Base-by-base conservation (phyloP, 2,113 vertebrate genomes). In the Istiophorus platypterus region DNA sequence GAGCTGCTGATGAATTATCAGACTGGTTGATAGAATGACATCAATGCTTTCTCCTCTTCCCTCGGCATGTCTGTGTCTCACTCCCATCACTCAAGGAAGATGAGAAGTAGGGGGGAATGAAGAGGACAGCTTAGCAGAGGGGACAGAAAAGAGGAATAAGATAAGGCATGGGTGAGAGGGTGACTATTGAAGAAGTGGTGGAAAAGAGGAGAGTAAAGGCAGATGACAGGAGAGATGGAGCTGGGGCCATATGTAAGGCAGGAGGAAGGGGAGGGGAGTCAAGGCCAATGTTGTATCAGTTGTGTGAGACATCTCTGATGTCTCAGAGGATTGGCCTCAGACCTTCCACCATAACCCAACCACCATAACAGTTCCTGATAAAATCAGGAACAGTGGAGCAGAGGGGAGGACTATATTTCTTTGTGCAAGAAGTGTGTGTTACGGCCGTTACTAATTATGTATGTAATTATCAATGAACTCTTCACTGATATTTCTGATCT, bases 1-100 rank as follows among this genome's bases (percentile, higher is more conserved):
- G 88, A 92, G 93, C 93, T 85, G 89, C 85, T 88, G 92, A 94
- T 90, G 88, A 90, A 90, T 91, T 85, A 91, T 91, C 85, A 90
- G 92, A 91, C 86, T 82, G 82, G 78, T 75, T 91, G 90, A 89
- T 84, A 85, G 78, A 85, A 82, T 67, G 82, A 83, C 82, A 86
- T 81, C 78, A 67, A 58, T 18, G 67, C 78, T 59, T 51, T 75
- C 76, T 88, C 45, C 34, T 66, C 49, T 84, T 75, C 37, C 57
- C 65, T 80, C 59, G 41, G 68, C 73, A 34, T 58, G 69, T 65
- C 81, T 62, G 56, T 59, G 69, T 47, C 63, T 82, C 34, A 7
- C 51, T 72, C 65, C 78, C 57, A 74, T 88, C 84, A 62, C 79
- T 91, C 83, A 75, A 12, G 27, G 66, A 85, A 58, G 81, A 90